Base-by-base conservation (phyloP, 2,888 invertebrate species). In the Eupeodes latifasciatus region DNA sequence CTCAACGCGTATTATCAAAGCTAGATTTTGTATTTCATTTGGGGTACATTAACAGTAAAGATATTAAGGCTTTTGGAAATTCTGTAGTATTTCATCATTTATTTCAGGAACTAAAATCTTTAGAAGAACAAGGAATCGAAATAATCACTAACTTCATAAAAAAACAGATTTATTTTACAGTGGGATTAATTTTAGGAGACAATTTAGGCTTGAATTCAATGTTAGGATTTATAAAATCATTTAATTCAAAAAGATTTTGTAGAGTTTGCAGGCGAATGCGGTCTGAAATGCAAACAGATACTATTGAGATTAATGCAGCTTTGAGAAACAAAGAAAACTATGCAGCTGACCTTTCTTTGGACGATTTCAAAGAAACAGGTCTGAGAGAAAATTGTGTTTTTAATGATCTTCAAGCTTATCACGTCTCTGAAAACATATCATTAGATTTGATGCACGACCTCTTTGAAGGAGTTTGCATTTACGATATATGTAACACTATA, bases 381-480 rank as follows among this genome's bases (percentile, higher is more conserved):
- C 10, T 44, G 44, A 5, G 44, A 44, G 44, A 44, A 44, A 44
- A 9, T 44, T 44, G 44, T 44, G 10, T 44, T 44, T 44, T 44
- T 44, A 44, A 44, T 44, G 44, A 44, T 7, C 44, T 44, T 44
- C 44, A 9, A 44, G 44, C 44, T 44, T 44, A 44, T 44, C 44
- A 44, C 9, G 44, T 44, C 9, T 9, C 44, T 9, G 44, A 44
- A 44, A 44, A 44, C 10, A 44, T 44, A 9, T 44, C 44, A 44
- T 44, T 44, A 44, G 44, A 44, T 44, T 10, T 9, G n/a, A n/a
- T 90, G 90, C 90, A 90, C 62, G 90, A 90, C 59, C 44, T 90
- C 34, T 89, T 86, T 40, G 90, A 90, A 80, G 90, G 90, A 3
- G 82, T 89, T 11, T 89, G 89, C 71, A 44, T 78, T 19, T 90